Base-by-base conservation (phyloP, 2,888 invertebrate genomes). In the Diadegma fenestrale region DNA sequence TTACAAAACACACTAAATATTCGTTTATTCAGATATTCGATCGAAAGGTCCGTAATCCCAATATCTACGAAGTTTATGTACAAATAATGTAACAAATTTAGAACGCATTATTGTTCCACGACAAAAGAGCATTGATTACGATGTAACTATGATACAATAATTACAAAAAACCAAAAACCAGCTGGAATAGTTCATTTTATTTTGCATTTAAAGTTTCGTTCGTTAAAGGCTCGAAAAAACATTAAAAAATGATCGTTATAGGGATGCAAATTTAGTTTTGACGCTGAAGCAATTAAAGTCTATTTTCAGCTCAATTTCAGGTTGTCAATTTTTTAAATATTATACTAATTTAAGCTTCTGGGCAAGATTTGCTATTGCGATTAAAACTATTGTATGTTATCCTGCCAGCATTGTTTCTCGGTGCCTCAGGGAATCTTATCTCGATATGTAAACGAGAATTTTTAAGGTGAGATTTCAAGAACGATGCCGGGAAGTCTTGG, bases 51-150 rank as follows among this genome's bases (percentile, higher is more conserved):
- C 14, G 19, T 1, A 37, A 54, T n/a, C 19, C n/a, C 19, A 51
- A 48, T 75, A 75, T 85, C 73, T 82, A 85, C 82, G 73, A 80
- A 76, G 78, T 19, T 85, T 87, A 86, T 87, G 85, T 83, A 85
- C 85, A 87, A 85, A 83, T 83, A 71, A 84, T 82, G 71, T 83
- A 80, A 86, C 75, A 76, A 76, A 82, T 84, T 61, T 86, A 75
- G 78, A 76, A 83, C 58, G 61, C 54, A 73, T 63, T 61, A 75
- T 69, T 75, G 73, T 77, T 82, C 76, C 68, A 75, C 61, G 63
- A 73, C 45, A 78, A 81, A 33, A 26, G 58, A 77, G n/a, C 37
- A 73, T n/a, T 26, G 26, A 66, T 37, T 58, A 48, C 41, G 58
- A 77, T 66, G 69, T 76, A 66, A 73, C 30, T 63, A 72, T 14